Percentiles rank a stretch among this genome's conserved stretches.
Conservation (phyloP, 2,888 invertebrate genomes). For the Lepetodrilus schrolli region DNA sequence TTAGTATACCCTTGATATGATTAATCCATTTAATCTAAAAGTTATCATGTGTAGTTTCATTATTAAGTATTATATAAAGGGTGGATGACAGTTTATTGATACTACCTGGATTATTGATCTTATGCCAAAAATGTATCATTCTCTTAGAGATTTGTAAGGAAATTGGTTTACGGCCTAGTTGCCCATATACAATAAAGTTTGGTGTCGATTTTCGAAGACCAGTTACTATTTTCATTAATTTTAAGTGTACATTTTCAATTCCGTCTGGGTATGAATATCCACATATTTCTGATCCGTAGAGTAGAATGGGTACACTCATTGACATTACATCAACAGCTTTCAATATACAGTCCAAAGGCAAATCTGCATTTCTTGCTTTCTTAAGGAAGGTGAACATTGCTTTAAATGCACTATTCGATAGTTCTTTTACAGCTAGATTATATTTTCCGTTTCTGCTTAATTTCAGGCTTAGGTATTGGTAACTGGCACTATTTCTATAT, state of each 20-base stretch:
- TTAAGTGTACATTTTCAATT: not conserved
- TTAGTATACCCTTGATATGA: no score
- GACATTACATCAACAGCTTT: not conserved
- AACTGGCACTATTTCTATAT: not conserved
- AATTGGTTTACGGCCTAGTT: not conserved
- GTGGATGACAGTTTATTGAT: no score
- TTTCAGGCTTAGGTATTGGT: not conserved
- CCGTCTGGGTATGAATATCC: not conserved
- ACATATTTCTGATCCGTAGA: slow-evolving; percentile 3
- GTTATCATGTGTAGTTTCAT: no score
- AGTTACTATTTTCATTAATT: not conserved
- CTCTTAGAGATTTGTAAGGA: not conserved
- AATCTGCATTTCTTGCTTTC: no score
- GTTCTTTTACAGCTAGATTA: not conserved
- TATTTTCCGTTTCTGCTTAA: not conserved
- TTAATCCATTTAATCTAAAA: no score
- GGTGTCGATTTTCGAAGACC: not conserved
- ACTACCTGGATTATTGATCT: no score
- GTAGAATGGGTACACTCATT: slow-evolving; percentile 1
- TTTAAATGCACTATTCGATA: no score
- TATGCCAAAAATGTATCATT: no score
- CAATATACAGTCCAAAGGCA: no score
- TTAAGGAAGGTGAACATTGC: no score
- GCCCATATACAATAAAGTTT: not conserved
- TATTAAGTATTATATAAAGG: no score